phyloP scores from a whole-genome alignment of 1,140 invertebrate species.

The Parasteatoda tepidariorum region DNA sequence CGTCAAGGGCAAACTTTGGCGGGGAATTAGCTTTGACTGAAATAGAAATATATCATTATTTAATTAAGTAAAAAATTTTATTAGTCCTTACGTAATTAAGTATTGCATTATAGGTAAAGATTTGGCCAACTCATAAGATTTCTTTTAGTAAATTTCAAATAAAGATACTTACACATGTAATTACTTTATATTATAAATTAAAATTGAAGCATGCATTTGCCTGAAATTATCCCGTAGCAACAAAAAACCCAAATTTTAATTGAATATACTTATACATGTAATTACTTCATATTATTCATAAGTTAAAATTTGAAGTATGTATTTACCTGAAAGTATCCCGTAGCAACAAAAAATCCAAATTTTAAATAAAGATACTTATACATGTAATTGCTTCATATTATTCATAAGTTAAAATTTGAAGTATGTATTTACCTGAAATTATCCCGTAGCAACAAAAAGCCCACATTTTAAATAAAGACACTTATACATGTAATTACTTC shows the following conservation, averaged over 20 bases:
- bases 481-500: too few species aligned
- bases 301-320: background rate
- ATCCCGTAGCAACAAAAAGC: slow-evolving; percentile 47
- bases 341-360: slow-evolving; percentile 51
- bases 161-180: too few species aligned
- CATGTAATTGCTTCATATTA: too few species aligned
- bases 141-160: too few species aligned
- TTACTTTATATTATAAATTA: too few species aligned
- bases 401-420: background rate
- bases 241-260: slow-evolving; percentile 47
- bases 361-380: too few species aligned
- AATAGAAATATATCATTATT: slow-evolving; percentile 52
- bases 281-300: too few species aligned
- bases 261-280: too few species aligned
- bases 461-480: too few species aligned
- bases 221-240: slow-evolving; percentile 44
- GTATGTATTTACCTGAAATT: slow-evolving; percentile 5
- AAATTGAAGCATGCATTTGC: background rate
- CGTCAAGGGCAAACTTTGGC: slow-evolving; percentile 58
- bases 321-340: slow-evolving; percentile 45
- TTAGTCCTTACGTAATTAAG: background rate
- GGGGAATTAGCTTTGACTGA: slow-evolving; percentile 60
- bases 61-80: background rate
- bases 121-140: too few species aligned
- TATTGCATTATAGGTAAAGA: background rate